Evolutionary conservation across 2,797 vertebrate genomes (phyloP).

Genomic region (Heliangelus exortis): DNA sequence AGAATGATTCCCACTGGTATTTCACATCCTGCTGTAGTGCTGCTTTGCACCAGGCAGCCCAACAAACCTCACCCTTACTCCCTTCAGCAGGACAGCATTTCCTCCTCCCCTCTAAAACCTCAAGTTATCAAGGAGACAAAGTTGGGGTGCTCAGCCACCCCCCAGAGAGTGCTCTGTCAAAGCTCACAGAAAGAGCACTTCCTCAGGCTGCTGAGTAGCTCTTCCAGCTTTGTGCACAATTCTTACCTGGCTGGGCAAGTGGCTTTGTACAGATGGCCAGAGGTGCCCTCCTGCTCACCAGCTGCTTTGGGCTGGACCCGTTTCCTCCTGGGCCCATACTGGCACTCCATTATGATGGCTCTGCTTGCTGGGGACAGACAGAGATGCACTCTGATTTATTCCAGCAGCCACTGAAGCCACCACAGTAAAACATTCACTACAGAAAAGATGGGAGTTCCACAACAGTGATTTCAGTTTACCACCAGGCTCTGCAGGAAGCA

Average conservation of each 20-base stretch:
- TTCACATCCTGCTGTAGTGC: neutral
- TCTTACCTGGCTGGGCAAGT: conserved; percentile 87
- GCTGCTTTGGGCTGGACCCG: conserved; percentile 84
- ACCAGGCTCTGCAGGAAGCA: neutral
- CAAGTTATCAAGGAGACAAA: neutral
- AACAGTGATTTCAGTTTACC: neutral
- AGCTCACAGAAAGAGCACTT: neutral
- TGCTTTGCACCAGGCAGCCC: neutral
- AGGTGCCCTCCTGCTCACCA: conserved; percentile 73
- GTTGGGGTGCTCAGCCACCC: neutral
- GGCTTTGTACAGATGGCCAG: conserved; percentile 82
- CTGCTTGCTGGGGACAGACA: conserved; percentile 81
- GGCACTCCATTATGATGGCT: conserved; percentile 90
- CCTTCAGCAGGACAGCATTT: neutral
- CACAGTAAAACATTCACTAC: conserved; percentile 1
- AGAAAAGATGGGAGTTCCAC: neutral
- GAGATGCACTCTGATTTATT: conserved; percentile 22
- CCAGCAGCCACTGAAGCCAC: neutral
- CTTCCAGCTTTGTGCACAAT: neutral
- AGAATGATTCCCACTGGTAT: neutral
- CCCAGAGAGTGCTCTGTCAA: neutral
- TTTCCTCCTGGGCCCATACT: conserved; percentile 87
- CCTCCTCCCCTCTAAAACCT: neutral
- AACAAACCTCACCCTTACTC: neutral
- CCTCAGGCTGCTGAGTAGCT: neutral